Percentiles rank a stretch among this genome's conserved stretches.
Conservation (phyloP, 2,888 invertebrate species). For the Xestia sexstrigata region DNA sequence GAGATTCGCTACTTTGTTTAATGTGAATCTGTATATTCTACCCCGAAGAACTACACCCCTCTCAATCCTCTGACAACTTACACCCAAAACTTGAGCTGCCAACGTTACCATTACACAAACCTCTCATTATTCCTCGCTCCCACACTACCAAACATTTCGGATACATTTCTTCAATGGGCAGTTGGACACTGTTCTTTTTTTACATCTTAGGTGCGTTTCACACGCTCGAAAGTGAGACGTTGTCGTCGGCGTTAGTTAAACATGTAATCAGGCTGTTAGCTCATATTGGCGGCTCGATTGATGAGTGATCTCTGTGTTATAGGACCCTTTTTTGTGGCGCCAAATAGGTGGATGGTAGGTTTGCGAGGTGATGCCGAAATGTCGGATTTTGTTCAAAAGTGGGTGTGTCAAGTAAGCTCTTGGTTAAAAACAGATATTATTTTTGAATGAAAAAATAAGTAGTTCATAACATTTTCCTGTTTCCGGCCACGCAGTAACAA, state of each 20-base stretch:
- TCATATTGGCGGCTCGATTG: conserved; percentile 75
- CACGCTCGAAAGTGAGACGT: conserved; percentile 82
- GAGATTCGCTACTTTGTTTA: background rate
- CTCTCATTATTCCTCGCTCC: conserved; percentile 82
- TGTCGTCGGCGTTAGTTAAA: conserved; percentile 71
- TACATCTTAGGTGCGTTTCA: conserved; percentile 76
- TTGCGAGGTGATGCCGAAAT: conserved; percentile 6
- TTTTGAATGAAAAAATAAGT: background rate
- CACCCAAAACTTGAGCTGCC: conserved; percentile 42
- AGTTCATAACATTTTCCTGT: background rate
- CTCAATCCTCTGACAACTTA: background rate
- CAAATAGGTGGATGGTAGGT: conserved; percentile 42
- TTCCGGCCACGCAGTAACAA: background rate
- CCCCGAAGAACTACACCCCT: background rate
- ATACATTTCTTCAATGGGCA: conserved; percentile 82
- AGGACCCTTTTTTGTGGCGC: conserved; percentile 68
- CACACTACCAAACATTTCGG: conserved; percentile 78
- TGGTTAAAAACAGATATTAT: background rate
- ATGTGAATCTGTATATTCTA: background rate
- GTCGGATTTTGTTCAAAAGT: background rate
- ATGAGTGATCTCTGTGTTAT: conserved; percentile 78
- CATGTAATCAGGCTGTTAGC: conserved; percentile 77
- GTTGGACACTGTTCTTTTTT: conserved; percentile 71
- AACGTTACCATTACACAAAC: conserved; percentile 77
- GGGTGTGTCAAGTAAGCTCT: too few species aligned